Evolutionary conservation across 2,797 vertebrate species (phyloP).

Genomic region (Ctenopoma kingsleyae): DNA sequence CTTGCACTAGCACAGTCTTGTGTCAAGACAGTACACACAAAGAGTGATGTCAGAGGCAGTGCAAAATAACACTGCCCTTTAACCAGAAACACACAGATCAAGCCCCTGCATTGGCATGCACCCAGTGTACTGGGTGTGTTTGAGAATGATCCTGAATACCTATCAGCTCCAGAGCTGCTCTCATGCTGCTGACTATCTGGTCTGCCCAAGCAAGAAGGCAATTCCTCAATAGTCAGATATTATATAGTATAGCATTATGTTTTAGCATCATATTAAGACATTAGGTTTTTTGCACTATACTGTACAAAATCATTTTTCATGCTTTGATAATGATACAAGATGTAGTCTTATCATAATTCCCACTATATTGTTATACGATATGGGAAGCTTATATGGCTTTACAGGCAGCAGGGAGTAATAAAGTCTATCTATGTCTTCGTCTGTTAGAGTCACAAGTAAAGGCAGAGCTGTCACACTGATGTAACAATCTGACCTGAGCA

Average conservation of each 20-base stretch:
- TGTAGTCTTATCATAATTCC: slow-evolving; percentile 31
- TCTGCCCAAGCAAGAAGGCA: not conserved
- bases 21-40: not conserved
- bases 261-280: slow-evolving; percentile 11
- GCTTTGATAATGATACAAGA: slow-evolving; percentile 26
- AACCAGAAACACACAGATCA: slow-evolving; percentile 8
- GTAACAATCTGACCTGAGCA: slow-evolving; percentile 78
- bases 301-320: slow-evolving; percentile 2
- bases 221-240: slow-evolving; percentile 10
- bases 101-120: slow-evolving; percentile 9
- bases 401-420: slow-evolving; percentile 58
- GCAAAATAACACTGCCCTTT: slow-evolving; percentile 5
- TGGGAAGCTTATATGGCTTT: slow-evolving; percentile 37
- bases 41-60: not conserved
- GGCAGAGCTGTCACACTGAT: slow-evolving; percentile 76
- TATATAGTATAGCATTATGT: not conserved
- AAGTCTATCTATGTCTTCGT: slow-evolving; percentile 57
- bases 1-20: slow-evolving; percentile 1
- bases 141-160: slow-evolving; percentile 14
- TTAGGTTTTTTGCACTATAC: slow-evolving; percentile 7
- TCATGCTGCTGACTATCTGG: slow-evolving; percentile 14
- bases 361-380: slow-evolving; percentile 38
- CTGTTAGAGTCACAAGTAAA: slow-evolving; percentile 51
- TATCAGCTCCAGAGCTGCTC: not conserved
- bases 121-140: slow-evolving; percentile 3